Evolutionary conservation across 92 coral and sea anemone species (phyloP), one percentile per base, ranked within the genome.

Genomic region (Desmophyllum pertusum): DNA sequence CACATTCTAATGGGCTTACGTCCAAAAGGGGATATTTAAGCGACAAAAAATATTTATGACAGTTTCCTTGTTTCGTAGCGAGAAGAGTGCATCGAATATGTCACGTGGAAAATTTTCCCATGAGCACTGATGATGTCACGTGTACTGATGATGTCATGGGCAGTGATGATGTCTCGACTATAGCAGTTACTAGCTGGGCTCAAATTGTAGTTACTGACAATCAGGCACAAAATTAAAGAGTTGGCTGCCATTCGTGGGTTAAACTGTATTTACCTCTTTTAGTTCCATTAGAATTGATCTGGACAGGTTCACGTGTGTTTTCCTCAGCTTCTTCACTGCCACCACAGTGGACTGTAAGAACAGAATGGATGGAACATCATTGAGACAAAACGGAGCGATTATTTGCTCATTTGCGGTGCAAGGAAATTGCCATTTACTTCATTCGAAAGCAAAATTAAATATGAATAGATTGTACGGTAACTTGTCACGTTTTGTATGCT

Each of bases 291-390:
- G 89, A 33, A 90, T 73, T 31, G 63, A 35, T 75, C 96, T 88
- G 77, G 83, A 77, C 42, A 93, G 53, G 7, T 48, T 14, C 5
- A 90, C 51, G 50, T 80, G 78, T 3, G 88, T 75, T 63, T 90
- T 93, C 52, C 88, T 81, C 21, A 93, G 86, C 73, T 88, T 93
- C 65, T 88, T 90, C 11, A 93, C 90, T 30, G 96, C 94, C 37
- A 89, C 94, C 27, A 90, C 68, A 3, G 88, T 87, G 23, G 94
- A 90, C 96, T 93, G 78, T 41, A 23, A 38, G 10, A 77, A 36
- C 51, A n/a, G 40, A 55, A 77, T 19, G 11, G 18, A 57, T 3
- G 15, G 39, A 48, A 48, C 11, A 37, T n/a, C 19, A 10, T 41
- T 70, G 14, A 17, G 10, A 70, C 41, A 39, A 62, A 45, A 72